Evolutionary conservation across 2,888 invertebrate genomes (phyloP).

Genomic region (Erebia palarica): DNA sequence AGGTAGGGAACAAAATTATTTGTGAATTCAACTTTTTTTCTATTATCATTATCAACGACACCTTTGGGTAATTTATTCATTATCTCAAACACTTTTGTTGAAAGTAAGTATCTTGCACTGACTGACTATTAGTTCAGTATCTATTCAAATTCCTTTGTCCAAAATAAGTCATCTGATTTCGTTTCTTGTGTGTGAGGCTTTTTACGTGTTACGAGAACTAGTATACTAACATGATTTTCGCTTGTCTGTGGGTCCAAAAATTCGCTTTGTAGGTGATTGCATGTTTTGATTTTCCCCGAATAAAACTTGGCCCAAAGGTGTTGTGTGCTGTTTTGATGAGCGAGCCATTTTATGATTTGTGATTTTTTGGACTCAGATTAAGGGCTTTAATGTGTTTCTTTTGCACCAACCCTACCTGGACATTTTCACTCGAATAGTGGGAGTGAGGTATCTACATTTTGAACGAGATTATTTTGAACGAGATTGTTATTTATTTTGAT

Average conservation of each 20-base stretch:
- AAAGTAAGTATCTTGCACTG: slow-evolving; percentile 60
- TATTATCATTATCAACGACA: slow-evolving; percentile 58
- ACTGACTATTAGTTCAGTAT: slow-evolving; percentile 34
- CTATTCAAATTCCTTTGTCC: slow-evolving; percentile 20
- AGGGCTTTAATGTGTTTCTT: slow-evolving; percentile 72
- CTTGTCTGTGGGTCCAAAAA: slow-evolving; percentile 75
- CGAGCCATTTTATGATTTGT: slow-evolving; percentile 45
- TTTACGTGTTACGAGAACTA: slow-evolving; percentile 39
- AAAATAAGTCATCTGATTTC: slow-evolving; percentile 39
- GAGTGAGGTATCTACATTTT: slow-evolving; percentile 67
- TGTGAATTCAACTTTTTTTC: slow-evolving; percentile 39
- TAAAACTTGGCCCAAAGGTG: slow-evolving; percentile 74
- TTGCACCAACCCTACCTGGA: slow-evolving; percentile 79
- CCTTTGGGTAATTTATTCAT: slow-evolving; percentile 66
- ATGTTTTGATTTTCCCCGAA: slow-evolving; percentile 50
- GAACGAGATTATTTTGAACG: no score
- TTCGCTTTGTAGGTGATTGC: slow-evolving; percentile 57
- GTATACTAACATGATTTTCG: slow-evolving; percentile 38
- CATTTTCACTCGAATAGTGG: slow-evolving; percentile 71
- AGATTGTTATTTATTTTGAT: no score
- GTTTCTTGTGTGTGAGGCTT: slow-evolving; percentile 43
- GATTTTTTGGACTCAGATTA: slow-evolving; percentile 75
- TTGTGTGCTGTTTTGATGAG: slow-evolving; percentile 58
- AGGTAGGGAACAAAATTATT: slow-evolving; percentile 87
- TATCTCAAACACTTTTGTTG: slow-evolving; percentile 43